Evolutionary conservation across 2,888 invertebrate genomes (phyloP), one percentile per base, ranked within the genome.

Genomic region (Hydroisotoma schaefferi): DNA sequence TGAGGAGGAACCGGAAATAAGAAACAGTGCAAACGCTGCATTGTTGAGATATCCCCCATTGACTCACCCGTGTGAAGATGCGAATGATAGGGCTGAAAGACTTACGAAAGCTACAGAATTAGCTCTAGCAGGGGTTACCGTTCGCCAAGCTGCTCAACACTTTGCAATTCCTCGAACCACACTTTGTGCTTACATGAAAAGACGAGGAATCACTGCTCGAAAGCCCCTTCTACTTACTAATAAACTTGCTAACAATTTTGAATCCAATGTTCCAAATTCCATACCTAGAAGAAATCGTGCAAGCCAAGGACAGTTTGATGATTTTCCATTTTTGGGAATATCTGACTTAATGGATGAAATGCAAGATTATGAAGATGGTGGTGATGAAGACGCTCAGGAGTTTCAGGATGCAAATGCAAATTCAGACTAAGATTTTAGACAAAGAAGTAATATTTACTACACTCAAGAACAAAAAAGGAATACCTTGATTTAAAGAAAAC

Each of bases 111-210:
- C 72, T n/a, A 67, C 68, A 44, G 65, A 70, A 51, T 43, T 72
- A 25, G 71, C 71, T n/a, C 49, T 71, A 2, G 63, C 66, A n/a
- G 83, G 83, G 1, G 81, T 82, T 1, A 83, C 83, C 73, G 83
- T 83, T 67, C 83, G 83, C 67, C 80, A 83, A 69, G 83, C 83
- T 59, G 83, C 83, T 1, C 82, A 82, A 73, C 81, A 82, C 0
- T 82, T 82, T 75, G 81, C 81, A 69, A 82, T 83, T 0, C 83
- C 83, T 0, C 76, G 83, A 20, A 83, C 83, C 57, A 83, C 83
- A 0, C 77, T 83, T 0, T 78, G 83, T 2, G 83, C 83, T 75
- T 83, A 83, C 82, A 83, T 83, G 83, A 83, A 83, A 68, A 76
- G 83, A 0, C 82, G 82, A 28, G 72, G 72, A 37, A 59, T 70